phyloP scores from a whole-genome alignment of 2,113 vertebrate species.

The Leucopsar rothschildi region DNA sequence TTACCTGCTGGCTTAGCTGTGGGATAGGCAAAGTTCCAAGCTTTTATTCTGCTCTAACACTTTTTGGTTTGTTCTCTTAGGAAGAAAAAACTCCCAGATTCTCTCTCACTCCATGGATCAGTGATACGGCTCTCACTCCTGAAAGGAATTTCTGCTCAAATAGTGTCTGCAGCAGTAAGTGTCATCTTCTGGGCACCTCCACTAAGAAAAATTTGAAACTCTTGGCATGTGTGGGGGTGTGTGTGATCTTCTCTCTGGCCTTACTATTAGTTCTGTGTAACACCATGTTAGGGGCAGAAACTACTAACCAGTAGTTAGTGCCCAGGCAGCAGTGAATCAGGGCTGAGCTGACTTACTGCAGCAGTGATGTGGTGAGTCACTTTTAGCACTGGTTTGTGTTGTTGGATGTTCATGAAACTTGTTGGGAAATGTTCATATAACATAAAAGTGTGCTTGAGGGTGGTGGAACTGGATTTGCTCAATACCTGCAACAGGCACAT shows the following conservation, averaged over 20 bases:
- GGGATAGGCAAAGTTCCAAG: not conserved
- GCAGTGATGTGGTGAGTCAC: not conserved
- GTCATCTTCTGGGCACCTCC: not conserved
- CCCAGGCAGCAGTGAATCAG: not conserved
- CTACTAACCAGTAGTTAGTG: too few relatives aligned
- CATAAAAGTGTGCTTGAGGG: not conserved
- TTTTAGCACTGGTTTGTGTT: not conserved
- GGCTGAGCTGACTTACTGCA: not conserved
- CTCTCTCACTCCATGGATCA: constrained; percentile 83
- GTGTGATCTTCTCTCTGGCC: not conserved
- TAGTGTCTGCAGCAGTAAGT: constrained; percentile 93
- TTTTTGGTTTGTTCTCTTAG: constrained; percentile 28
- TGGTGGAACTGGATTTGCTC: not conserved
- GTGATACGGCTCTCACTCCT: constrained; percentile 88
- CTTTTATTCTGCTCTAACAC: not conserved
- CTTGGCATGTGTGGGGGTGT: accelerated
- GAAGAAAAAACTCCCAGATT: constrained; percentile 77
- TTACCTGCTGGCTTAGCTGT: not conserved
- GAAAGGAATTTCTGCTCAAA: constrained; percentile 96
- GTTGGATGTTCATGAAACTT: not conserved
- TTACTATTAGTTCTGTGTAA: not conserved
- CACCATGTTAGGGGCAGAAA: not conserved
- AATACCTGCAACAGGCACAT: not conserved
- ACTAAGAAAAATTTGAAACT: not conserved
- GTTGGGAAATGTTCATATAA: not conserved